phyloP scores from a whole-genome alignment of 1,140 invertebrate genomes.

The Eufriesea mexicana region DNA sequence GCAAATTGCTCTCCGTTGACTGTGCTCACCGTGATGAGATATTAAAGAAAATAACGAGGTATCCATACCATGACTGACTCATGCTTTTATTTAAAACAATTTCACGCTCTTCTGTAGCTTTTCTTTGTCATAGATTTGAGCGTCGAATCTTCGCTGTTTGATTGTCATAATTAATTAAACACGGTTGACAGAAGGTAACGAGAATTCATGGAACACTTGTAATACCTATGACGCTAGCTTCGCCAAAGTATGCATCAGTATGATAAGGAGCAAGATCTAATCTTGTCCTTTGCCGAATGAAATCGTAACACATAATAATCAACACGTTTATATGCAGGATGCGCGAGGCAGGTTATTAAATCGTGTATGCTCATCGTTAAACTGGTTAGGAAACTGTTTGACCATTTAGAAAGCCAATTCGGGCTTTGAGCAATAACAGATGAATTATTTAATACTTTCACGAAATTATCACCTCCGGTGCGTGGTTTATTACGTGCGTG shows the following conservation, averaged over 20 bases:
- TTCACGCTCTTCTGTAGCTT: background rate
- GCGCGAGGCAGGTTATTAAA: background rate
- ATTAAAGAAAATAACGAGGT: conserved; percentile 1
- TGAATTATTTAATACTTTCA: conserved; percentile 38
- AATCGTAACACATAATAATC: background rate
- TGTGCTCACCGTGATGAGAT: background rate
- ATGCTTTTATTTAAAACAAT: background rate
- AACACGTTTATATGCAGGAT: background rate
- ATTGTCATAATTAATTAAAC: too few species aligned
- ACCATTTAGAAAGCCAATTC: conserved; percentile 19
- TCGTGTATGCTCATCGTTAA: background rate
- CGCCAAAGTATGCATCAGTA: background rate
- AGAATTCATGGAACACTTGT: too few species aligned
- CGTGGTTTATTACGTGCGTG: background rate
- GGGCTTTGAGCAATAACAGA: background rate
- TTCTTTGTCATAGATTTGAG: too few species aligned
- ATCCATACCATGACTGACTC: background rate
- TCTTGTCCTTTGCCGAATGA: background rate
- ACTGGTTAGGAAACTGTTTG: conserved; percentile 10
- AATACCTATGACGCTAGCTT: background rate
- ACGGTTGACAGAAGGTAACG: too few species aligned
- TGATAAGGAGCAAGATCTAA: background rate
- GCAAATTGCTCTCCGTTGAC: background rate
- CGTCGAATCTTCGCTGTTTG: background rate
- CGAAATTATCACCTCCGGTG: background rate